Base-by-base conservation (phyloP, 2,113 vertebrate species). In the Chelonoidis abingdonii region DNA sequence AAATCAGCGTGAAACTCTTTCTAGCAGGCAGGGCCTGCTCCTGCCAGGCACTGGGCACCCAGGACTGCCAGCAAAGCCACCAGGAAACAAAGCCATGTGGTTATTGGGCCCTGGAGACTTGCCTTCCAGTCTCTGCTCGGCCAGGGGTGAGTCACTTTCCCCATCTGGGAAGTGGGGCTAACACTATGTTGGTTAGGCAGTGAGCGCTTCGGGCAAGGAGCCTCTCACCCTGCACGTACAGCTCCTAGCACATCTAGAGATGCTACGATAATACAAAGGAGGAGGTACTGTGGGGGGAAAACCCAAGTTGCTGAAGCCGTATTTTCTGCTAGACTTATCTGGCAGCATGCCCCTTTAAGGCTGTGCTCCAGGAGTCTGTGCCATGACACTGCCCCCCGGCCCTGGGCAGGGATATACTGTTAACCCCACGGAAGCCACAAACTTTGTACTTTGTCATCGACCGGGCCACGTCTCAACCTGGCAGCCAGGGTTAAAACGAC, bases 381-480 rank as follows among this genome's bases (percentile, higher is more conserved):
- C 11, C 57, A 2, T 25, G 27, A 6, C 5, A 1, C 57, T 6
- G 57, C n/a, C 19, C 65, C 65, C 2, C 9, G 1, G 17, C 8
- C 8, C 29, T 3, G 17, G n/a, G 19, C 65, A 38, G n/a, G 19
- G 65, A 22, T n/a, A 9, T 72, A 19, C 19, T 22, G 65, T 38
- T 21, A 72, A 22, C 9, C 65, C 29, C 19, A 19, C 1, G 19
- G 65, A 72, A n/a, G n/a, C n/a, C 65, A 72, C 65, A 72, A 72
- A 72, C 65, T 72, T 72, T 72, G 65, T 19, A 72, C 65, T 72
- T 72, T 72, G 65, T 38, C 65, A 72, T 72, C 21, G n/a, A 10
- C 65, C 35, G 10, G 65, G 65, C 65, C 65, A 72, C 65, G 65
- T 72, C 65, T 72, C 65, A 10, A n/a, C 65, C n/a, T 69, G 35